These are phyloP conservation scores for Arctocebus calabarensis DNA, from an alignment of 2,797 vertebrate species.

Conservation along the genomic window DNA sequence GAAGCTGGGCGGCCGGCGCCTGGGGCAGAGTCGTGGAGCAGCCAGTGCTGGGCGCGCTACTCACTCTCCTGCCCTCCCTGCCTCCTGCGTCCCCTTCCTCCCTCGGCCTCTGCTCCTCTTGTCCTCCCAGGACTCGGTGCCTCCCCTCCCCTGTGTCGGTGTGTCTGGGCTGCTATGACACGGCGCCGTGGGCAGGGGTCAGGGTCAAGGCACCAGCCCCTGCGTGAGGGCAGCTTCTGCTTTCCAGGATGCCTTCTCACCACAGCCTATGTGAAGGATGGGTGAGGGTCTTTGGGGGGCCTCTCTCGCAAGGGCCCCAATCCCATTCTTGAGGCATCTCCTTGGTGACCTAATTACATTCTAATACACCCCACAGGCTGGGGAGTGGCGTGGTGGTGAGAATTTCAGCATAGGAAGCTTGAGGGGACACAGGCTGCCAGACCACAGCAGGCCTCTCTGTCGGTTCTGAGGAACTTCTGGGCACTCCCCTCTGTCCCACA, in stretches of 20 bases:
- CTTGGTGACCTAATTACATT: not conserved
- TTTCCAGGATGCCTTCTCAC: not conserved
- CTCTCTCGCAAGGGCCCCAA: not conserved
- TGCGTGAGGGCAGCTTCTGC: not conserved
- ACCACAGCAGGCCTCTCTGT: accelerated
- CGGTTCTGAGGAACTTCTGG: not conserved
- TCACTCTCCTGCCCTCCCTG: too few species aligned
- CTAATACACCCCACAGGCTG: not conserved
- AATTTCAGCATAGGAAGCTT: not conserved
- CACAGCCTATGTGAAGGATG: not conserved
- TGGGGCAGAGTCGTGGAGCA: too few species aligned
- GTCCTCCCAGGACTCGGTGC: not conserved
- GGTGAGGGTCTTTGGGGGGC: not conserved
- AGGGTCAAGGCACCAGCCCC: not conserved
- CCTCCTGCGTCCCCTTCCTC: accelerated
- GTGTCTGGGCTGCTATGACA: not conserved
- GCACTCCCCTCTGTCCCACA: too few species aligned
- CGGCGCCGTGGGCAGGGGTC: not conserved
- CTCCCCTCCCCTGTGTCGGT: too few species aligned
- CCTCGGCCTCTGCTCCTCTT: not conserved
- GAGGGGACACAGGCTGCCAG: too few species aligned
- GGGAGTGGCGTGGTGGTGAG: not conserved
- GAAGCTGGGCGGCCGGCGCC: not conserved
- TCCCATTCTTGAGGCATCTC: not conserved
- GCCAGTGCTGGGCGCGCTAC: accelerated